These are phyloP conservation scores for Atta cephalotes DNA, from an alignment of 1,140 invertebrate genomes.

Conservation along the genomic window DNA sequence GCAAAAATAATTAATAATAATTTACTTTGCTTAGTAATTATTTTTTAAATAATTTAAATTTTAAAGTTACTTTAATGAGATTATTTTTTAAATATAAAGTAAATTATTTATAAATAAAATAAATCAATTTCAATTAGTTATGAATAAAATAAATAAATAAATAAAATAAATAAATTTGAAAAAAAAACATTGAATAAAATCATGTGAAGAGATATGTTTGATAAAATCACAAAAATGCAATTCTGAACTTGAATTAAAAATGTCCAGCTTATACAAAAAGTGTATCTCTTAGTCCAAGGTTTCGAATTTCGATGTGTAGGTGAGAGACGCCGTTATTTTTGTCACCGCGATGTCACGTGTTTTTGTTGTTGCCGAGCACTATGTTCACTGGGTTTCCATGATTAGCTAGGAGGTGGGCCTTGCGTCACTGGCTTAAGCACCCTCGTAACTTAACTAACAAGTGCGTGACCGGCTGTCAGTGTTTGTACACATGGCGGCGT, in stretches of 20 bases:
- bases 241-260: neutral
- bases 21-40: neutral
- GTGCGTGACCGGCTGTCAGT: slow-evolving; percentile 77
- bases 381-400: slow-evolving; percentile 48
- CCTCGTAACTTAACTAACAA: slow-evolving; percentile 72
- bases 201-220: neutral
- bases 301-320: neutral
- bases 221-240: neutral
- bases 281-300: neutral
- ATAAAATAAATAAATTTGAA: neutral
- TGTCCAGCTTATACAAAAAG: neutral
- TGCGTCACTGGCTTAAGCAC: slow-evolving; percentile 63
- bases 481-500: slow-evolving; percentile 78
- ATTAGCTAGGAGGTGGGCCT: slow-evolving; percentile 43
- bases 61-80: neutral
- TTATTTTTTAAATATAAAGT: neutral
- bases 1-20: neutral
- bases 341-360: slow-evolving; percentile 34
- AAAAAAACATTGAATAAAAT: neutral
- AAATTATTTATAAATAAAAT: slow-evolving; percentile 3
- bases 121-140: neutral
- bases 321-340: slow-evolving; percentile 22
- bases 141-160: neutral
- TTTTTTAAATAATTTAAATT: slow-evolving; percentile 1
- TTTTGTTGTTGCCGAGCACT: slow-evolving; percentile 45